Base-by-base conservation (phyloP, 2,888 invertebrate species). In the Saturnia japonica region DNA sequence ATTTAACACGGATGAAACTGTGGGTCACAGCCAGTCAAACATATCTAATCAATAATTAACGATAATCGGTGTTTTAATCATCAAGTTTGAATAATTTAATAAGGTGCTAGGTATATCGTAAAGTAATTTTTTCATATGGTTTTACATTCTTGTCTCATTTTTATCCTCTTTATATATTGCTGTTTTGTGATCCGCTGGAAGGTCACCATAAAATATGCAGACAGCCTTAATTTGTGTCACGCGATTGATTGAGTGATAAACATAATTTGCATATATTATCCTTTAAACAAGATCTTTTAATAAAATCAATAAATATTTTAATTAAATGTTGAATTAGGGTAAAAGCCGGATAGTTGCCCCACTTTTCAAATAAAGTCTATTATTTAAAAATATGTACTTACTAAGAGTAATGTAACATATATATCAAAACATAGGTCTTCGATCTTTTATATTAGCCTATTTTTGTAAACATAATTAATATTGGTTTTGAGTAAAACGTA, bases 201-300 rank as follows among this genome's bases (percentile, higher is more conserved):
- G 40, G 25, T 45, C 45, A 22, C 47, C 1, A 66, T 66, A 66
- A 66, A n/a, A 22, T 42, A 40, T 64, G 34, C 40, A 64, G 64
- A 64, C 9, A 45, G 42, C 14, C 28, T 67, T 22, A 42, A 67
- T 16, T 67, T n/a, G n/a, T 64, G 40, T 64, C 64, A 64, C 22
- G 45, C 47, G 14, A 25, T 22, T 67, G 47, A 43, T 67, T 40
- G 34, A 67, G 14, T 22, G 9, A 67, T 67, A 67, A 28, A 67
- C 45, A 68, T 34, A 62, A 62, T 62, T 9, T 34, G 19, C 34
- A 62, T 62, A 16, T 62, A 11, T 64, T 19, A 64, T 40, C 34
- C 7, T 40, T 19, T 64, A 40, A 64, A 64, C 34, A n/a, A 64
- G 14, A 62, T 28, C 28, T 28, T 62, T 28, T 14, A 62, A 28